Conservation (phyloP, 2,113 vertebrate species). For the Forbesichthys agassizii region DNA sequence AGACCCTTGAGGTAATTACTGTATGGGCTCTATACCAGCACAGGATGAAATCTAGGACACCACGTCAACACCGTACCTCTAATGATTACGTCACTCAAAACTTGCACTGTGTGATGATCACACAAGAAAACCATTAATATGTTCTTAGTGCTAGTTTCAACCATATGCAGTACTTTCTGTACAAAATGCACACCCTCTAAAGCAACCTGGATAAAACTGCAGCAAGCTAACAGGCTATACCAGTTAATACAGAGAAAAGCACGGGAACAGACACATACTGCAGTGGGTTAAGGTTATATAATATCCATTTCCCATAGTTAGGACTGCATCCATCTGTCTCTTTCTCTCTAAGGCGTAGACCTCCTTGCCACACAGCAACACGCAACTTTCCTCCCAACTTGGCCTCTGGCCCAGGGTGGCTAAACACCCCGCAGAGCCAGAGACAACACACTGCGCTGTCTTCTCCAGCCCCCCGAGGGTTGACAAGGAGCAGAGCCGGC, state of each 20-base stretch:
- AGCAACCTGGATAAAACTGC: conserved; percentile 18
- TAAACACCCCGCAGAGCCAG: conserved; percentile 42
- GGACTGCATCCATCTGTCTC: not conserved
- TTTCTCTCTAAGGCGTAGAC: conserved; percentile 31
- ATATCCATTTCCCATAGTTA: conserved; percentile 11
- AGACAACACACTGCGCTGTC: conserved; percentile 53
- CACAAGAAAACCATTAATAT: conserved; percentile 11
- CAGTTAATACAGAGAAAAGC: conserved; percentile 9
- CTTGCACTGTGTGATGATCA: conserved; percentile 21
- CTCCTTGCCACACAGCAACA: conserved; percentile 15
- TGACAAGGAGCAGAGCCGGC: conserved; percentile 50
- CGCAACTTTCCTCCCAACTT: not conserved
- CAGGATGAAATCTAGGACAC: conserved; percentile 20
- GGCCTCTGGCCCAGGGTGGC: conserved; percentile 5
- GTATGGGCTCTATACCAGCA: conserved; percentile 13
- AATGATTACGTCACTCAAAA: conserved; percentile 54
- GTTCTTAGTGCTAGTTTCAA: not conserved
- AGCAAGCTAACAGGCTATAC: conserved; percentile 11
- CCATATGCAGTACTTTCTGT: not conserved
- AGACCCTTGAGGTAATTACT: not conserved
- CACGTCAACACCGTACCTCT: conserved; percentile 58
- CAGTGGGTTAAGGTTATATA: conserved; percentile 48
- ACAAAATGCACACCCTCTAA: conserved; percentile 2
- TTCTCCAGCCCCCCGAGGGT: conserved; percentile 56
- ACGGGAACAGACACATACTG: conserved; percentile 9